phyloP scores from a whole-genome alignment of 2,797 vertebrate genomes.

The Oryzias dopingdopingensis region DNA sequence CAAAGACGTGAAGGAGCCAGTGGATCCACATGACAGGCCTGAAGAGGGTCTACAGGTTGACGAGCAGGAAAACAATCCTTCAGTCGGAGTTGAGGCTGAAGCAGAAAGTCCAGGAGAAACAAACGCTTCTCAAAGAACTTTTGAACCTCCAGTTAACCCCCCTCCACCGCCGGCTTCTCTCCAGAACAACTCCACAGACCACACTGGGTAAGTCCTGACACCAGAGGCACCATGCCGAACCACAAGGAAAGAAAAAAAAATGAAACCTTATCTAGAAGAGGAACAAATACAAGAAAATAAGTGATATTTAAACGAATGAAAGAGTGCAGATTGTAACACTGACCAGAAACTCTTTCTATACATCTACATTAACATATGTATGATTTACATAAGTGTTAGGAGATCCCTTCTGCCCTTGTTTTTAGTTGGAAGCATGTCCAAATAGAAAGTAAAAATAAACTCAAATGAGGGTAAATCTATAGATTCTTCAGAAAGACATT shows the following conservation, averaged over 20 bases:
- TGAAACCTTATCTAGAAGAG: background rate
- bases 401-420: too few species aligned
- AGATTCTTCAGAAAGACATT: too few species aligned
- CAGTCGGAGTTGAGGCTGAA: conserved; percentile 9
- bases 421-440: too few species aligned
- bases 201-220: conserved; percentile 51
- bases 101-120: conserved; percentile 6
- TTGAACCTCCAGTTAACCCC: conserved; percentile 72
- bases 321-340: too few species aligned
- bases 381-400: too few species aligned
- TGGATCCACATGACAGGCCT: conserved; percentile 5
- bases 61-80: background rate
- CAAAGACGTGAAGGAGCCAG: background rate
- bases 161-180: conserved; percentile 66
- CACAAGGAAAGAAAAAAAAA: background rate
- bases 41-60: conserved; percentile 1
- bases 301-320: too few species aligned
- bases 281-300: background rate
- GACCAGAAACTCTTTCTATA: too few species aligned
- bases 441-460: too few species aligned
- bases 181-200: conserved; percentile 31
- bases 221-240: background rate
- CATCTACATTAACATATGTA: too few species aligned
- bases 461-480: too few species aligned
- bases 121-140: conserved; percentile 14